Evolutionary conservation across 2,888 invertebrate species (phyloP), one percentile per base, ranked within the genome.

Genomic region (Calliphora vomitoria): DNA sequence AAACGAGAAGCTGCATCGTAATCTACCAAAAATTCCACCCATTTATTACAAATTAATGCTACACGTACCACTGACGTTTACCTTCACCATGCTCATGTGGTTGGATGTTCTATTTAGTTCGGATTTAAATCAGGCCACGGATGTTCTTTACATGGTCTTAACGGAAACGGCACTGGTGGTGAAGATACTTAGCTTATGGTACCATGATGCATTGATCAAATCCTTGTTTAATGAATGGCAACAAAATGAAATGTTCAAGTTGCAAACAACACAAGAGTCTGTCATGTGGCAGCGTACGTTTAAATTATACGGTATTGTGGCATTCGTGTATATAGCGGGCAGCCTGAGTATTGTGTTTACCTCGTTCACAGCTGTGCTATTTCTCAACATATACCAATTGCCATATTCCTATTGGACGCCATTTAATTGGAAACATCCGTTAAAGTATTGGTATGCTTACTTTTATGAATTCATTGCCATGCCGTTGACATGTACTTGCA

Each of bases 361-460:
- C 60, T 71, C 90, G 1, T 89, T 90, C 1, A 88, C 90, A 10
- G 89, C 89, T 18, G 90, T 88, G 6, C 55, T 74, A n/a, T 86
- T 89, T 74, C 60, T 89, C 58, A 79, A 88, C 0, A 62, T 85
- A 0, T 90, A 91, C 18, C 90, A 89, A 5, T 58, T 92, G 66
- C 92, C 93, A 4, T 93, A 91, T 71, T 88, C 90, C 18, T 90
- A 90, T 13, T 93, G 93, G 88, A 90, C 91, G 74, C 93, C 93
- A 8, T 92, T 92, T 58, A 90, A 93, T 69, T 92, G 92, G 91
- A 88, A 83, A 4, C 88, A 88, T n/a, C 81, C 87, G 0, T 62
- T 82, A 2, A 76, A 88, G 0, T 91, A 90, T 69, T 89, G 90
- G 87, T 90, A 89, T 35, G 91, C 91, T 64, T 93, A 90, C 86